phyloP scores from a whole-genome alignment of 2,113 vertebrate genomes.

The Triplophysa tibetana region DNA sequence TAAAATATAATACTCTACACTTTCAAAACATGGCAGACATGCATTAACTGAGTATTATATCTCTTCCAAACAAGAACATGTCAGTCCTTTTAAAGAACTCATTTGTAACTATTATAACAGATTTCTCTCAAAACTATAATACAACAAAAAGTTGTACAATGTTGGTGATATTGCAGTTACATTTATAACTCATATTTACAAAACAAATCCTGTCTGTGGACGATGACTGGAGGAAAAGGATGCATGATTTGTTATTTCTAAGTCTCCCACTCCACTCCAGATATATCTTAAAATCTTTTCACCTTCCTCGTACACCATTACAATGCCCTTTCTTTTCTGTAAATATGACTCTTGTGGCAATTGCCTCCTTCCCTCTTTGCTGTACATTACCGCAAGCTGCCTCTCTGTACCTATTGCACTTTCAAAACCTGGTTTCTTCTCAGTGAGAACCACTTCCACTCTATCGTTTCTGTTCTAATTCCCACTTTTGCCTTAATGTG shows the following conservation, averaged over 20 bases:
- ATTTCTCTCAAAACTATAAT: background rate
- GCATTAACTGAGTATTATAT: background rate
- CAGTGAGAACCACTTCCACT: background rate
- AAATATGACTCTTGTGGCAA: background rate
- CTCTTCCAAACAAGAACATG: background rate
- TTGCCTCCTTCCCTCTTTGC: background rate
- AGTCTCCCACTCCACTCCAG: background rate
- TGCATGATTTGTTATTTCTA: background rate
- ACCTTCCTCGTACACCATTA: slow-evolving; percentile 2
- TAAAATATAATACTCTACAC: background rate
- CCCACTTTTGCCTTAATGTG: background rate
- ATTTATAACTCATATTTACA: background rate
- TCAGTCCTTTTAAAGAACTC: background rate
- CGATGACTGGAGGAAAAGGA: background rate
- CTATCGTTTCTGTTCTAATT: background rate
- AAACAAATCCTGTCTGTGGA: background rate
- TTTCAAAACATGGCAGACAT: background rate
- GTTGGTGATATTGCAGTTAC: background rate
- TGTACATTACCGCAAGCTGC: background rate
- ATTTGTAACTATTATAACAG: background rate
- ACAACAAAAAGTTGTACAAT: slow-evolving; percentile 9
- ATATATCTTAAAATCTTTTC: background rate
- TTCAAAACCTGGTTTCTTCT: background rate
- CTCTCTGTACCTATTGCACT: background rate
- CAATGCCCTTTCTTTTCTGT: background rate